Evolutionary conservation across 1,140 invertebrate species (phyloP).

Genomic region (Drosophila gunungcola): DNA sequence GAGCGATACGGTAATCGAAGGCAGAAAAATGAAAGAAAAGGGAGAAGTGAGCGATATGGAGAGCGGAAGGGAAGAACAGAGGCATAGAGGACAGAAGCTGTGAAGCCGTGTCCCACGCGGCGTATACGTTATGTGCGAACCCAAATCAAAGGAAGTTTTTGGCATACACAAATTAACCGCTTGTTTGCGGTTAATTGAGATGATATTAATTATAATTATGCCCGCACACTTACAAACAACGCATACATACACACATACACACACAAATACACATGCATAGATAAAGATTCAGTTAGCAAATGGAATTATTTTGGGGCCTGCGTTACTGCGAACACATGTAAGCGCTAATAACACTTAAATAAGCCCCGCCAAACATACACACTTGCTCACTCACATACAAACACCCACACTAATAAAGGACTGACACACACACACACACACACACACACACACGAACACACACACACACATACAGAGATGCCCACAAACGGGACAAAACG

Average conservation of each 20-base stretch:
- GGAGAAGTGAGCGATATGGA: neutral
- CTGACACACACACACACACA: slow-evolving; percentile 7
- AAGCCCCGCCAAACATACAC: slow-evolving; percentile 42
- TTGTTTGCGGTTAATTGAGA: slow-evolving; percentile 82
- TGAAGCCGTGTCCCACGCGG: slow-evolving; percentile 12
- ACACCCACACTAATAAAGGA: neutral
- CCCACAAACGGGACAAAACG: slow-evolving; percentile 15
- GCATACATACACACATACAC: slow-evolving; percentile 3
- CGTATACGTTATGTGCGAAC: slow-evolving; percentile 55
- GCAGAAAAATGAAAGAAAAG: neutral
- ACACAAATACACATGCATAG: slow-evolving; percentile 7
- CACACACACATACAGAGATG: slow-evolving; percentile 12
- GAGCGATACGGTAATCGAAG: slow-evolving; percentile 44
- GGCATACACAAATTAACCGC: slow-evolving; percentile 74
- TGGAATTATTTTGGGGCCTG: slow-evolving; percentile 69
- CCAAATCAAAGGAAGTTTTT: slow-evolving; percentile 48
- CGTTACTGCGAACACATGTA: slow-evolving; percentile 66
- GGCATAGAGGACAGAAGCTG: neutral
- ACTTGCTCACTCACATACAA: neutral
- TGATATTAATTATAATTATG: slow-evolving; percentile 80
- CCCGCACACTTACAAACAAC: slow-evolving; percentile 29
- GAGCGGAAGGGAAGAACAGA: no score
- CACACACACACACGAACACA: neutral
- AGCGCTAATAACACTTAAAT: slow-evolving; percentile 81
- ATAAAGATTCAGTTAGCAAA: slow-evolving; percentile 64